Evolutionary conservation across 2,888 invertebrate species (phyloP).

Genomic region (Margaritifera margaritifera): DNA sequence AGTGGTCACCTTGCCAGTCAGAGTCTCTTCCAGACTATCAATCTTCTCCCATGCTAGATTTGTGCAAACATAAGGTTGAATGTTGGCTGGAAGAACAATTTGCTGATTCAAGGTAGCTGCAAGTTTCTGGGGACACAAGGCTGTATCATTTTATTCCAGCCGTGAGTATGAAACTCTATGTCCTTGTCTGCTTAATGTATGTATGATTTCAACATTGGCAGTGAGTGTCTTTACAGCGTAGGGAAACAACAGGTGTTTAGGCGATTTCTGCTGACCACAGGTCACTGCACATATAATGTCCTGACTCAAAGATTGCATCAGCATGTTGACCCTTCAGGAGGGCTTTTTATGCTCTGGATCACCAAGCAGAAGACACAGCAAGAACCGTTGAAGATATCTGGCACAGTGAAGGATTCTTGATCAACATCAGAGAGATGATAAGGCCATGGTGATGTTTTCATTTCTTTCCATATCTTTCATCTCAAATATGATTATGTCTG

Average conservation of each 20-base stretch:
- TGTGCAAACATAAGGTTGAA: slow-evolving; percentile 9
- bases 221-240: slow-evolving; percentile 3
- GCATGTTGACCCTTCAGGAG: no score
- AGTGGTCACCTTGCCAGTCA: slow-evolving; percentile 38
- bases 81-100: slow-evolving; percentile 27
- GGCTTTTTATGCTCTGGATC: no score
- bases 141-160: slow-evolving; percentile 22
- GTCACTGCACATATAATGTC: not conserved
- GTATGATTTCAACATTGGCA: slow-evolving; percentile 9
- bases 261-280: not conserved
- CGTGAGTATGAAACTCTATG: slow-evolving; percentile 28
- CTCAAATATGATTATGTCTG: not conserved
- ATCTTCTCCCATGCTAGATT: slow-evolving; percentile 27
- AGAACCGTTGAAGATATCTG: not conserved
- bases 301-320: not conserved
- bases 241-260: not conserved
- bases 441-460: no score
- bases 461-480: no score
- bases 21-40: slow-evolving; percentile 36
- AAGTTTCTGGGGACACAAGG: slow-evolving; percentile 35
- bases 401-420: not conserved
- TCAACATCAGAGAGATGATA: no score
- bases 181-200: slow-evolving; percentile 24
- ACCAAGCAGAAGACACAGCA: no score
- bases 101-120: slow-evolving; percentile 29